Evolutionary conservation across 2,888 invertebrate species (phyloP).

Genomic region (Caenorhabditis macrosperma): DNA sequence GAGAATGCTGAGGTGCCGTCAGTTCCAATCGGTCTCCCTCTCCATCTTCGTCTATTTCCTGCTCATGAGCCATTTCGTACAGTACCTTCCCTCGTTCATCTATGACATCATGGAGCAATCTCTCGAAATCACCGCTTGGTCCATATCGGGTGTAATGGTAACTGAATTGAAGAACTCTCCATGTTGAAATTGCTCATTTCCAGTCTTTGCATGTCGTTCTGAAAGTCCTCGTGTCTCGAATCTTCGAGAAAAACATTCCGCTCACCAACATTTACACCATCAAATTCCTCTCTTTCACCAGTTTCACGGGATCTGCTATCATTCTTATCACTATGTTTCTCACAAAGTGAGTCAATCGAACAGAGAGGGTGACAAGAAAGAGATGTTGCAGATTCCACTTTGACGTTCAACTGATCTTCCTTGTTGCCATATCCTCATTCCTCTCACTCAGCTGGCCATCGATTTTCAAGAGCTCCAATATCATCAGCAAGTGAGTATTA

Average conservation of each 20-base stretch:
- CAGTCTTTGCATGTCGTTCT: conserved; percentile 24
- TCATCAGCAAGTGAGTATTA: conserved; percentile 51
- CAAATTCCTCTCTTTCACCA: conserved; percentile 30
- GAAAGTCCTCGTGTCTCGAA: conserved; percentile 25
- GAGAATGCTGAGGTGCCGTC: conserved; percentile 46
- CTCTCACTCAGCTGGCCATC: conserved; percentile 49
- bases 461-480: conserved; percentile 44
- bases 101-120: conserved; percentile 30
- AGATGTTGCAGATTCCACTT: conserved; percentile 34
- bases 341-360: conserved; percentile 30
- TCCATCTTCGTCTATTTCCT: conserved; percentile 28
- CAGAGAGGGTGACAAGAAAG: background rate
- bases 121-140: conserved; percentile 27
- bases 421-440: conserved; percentile 27
- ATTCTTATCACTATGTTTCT: conserved; percentile 32
- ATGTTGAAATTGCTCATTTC: background rate
- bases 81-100: conserved; percentile 30
- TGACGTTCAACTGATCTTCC: conserved; percentile 28
- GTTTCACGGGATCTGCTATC: conserved; percentile 28
- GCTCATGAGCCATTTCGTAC: conserved; percentile 8
- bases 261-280: conserved; percentile 33
- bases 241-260: conserved; percentile 26
- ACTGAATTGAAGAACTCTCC: background rate
- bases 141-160: conserved; percentile 28
- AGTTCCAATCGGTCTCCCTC: conserved; percentile 39